phyloP scores from a whole-genome alignment of 2,797 vertebrate genomes.

The Craterocephalus amniculus region DNA sequence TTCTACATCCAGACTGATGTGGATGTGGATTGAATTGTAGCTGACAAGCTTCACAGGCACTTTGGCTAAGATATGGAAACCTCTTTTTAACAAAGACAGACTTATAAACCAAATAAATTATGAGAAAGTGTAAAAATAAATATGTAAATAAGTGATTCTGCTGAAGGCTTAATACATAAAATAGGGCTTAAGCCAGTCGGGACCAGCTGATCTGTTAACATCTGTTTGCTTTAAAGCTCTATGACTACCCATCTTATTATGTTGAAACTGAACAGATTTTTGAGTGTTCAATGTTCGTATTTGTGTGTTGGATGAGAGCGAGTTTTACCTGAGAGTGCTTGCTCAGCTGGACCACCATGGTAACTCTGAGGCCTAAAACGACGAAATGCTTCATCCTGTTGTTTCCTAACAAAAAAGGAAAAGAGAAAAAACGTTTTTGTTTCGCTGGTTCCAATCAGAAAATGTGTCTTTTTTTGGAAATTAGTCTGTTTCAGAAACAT shows the following conservation, averaged over 20 bases:
- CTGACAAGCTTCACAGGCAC: too few species aligned
- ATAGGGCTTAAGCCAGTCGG: neutral
- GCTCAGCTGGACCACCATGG: slow-evolving; percentile 2
- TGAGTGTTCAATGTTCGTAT: neutral
- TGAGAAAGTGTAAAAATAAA: neutral
- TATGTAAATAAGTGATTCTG: too few species aligned
- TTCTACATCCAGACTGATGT: too few species aligned
- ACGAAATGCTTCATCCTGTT: slow-evolving; percentile 31
- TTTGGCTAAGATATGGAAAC: too few species aligned
- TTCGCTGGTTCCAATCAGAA: neutral
- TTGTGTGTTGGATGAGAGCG: neutral
- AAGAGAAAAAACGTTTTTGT: neutral
- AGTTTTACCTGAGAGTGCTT: slow-evolving; percentile 45
- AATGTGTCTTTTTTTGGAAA: neutral
- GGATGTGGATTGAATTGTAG: too few species aligned
- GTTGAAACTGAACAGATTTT: neutral
- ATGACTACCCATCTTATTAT: too few species aligned
- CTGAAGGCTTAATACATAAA: neutral
- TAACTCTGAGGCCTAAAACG: slow-evolving; percentile 5
- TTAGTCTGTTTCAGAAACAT: too few species aligned
- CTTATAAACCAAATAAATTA: too few species aligned
- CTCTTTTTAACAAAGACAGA: too few species aligned
- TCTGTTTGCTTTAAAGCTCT: too few species aligned
- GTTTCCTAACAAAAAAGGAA: slow-evolving; percentile 23
- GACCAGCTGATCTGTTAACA: neutral